These are phyloP conservation scores for Lytechinus variegatus DNA, from an alignment of 35 echinoderm and acorn worm genomes.

Conservation along the genomic window DNA sequence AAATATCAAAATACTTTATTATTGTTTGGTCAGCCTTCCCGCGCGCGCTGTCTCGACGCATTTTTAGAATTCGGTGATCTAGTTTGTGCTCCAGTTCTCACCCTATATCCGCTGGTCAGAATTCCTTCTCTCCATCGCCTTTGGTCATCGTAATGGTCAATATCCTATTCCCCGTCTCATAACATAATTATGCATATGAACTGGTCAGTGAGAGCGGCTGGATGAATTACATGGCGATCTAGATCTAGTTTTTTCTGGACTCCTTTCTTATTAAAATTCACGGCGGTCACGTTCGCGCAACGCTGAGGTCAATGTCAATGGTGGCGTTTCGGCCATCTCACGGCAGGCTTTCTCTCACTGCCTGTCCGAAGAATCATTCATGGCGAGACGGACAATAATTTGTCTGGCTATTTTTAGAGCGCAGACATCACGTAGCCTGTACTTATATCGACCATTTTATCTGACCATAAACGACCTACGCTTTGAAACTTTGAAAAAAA, in stretches of 20 bases:
- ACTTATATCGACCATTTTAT: neutral
- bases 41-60: neutral
- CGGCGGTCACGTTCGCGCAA: constrained; percentile 22
- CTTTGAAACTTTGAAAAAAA: no score
- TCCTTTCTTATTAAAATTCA: constrained; percentile 33
- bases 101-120: neutral
- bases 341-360: neutral
- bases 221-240: constrained; percentile 11
- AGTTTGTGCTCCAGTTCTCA: neutral
- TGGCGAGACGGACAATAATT: neutral
- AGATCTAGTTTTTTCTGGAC: neutral
- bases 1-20: neutral
- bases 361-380: neutral
- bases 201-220: neutral
- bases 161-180: neutral
- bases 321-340: neutral
- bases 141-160: constrained; percentile 3
- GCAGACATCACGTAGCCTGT: neutral
- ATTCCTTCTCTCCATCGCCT: neutral
- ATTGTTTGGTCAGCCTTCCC: neutral
- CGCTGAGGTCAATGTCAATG: neutral
- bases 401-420: neutral
- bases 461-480: no score
- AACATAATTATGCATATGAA: neutral
- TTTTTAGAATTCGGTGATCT: neutral